Evolutionary conservation across 2,888 invertebrate genomes (phyloP).

Genomic region (Drosophila phalerata): DNA sequence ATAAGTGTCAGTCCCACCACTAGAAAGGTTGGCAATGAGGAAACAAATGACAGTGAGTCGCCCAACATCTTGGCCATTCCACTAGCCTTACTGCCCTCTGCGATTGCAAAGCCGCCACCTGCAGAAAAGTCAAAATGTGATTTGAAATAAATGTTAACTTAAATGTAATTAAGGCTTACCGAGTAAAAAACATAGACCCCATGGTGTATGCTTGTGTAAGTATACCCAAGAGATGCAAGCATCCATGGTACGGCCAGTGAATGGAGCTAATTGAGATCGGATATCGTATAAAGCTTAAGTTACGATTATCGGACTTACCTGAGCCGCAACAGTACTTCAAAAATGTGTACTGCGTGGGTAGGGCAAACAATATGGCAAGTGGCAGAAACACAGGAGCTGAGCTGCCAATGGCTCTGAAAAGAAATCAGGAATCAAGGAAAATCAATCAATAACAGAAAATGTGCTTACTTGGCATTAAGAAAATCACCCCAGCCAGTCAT

Average conservation of each 20-base stretch:
- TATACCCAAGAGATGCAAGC: constrained; percentile 92
- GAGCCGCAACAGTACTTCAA: constrained; percentile 88
- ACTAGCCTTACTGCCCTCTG: constrained; percentile 92
- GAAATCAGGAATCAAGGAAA: background rate
- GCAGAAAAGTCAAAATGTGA: background rate
- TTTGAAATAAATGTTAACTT: background rate
- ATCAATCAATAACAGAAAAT: background rate
- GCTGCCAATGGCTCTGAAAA: constrained; percentile 61
- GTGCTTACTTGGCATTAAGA: constrained; percentile 60
- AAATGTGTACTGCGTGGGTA: constrained; percentile 92
- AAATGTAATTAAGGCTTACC: constrained; percentile 85
- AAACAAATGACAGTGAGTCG: constrained; percentile 88
- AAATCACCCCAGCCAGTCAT: constrained; percentile 92
- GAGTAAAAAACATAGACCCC: constrained; percentile 93
- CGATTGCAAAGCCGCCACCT: constrained; percentile 95
- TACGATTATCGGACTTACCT: constrained; percentile 37
- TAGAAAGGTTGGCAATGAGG: constrained; percentile 87
- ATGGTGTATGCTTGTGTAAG: constrained; percentile 92
- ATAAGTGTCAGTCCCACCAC: constrained; percentile 89
- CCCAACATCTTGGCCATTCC: constrained; percentile 92
- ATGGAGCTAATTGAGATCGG: constrained; percentile 47
- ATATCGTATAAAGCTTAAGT: background rate
- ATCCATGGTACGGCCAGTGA: constrained; percentile 85
- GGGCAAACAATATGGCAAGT: constrained; percentile 91
- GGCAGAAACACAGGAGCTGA: constrained; percentile 91